A percentile compares a stretch with the other conserved stretches of the same genome.
Evolutionary conservation across 64 coral and sea anemone genomes (phyloP).

Genomic region (Porites australiensis): DNA sequence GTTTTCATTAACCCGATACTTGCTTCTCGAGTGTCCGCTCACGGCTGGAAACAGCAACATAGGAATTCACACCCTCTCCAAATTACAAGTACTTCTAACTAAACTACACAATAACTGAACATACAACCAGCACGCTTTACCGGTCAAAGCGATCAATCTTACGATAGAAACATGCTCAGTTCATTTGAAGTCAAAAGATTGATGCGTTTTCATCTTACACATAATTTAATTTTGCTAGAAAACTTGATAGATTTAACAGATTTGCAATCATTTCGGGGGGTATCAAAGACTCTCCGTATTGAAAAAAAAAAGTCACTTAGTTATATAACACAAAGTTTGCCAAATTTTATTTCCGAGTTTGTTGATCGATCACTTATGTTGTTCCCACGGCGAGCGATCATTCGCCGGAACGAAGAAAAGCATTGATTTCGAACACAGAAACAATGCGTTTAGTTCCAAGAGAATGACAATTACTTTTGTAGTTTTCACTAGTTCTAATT

Average conservation of each 20-base stretch:
- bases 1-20: constrained; percentile 67
- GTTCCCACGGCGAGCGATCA: background rate
- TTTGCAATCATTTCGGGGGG: background rate
- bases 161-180: background rate
- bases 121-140: constrained; percentile 31
- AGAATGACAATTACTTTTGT: constrained; percentile 68
- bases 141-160: background rate
- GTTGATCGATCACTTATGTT: constrained; percentile 20
- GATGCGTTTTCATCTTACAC: background rate
- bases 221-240: background rate
- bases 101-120: constrained; percentile 43
- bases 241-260: constrained; percentile 51
- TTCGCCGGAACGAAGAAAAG: constrained; percentile 4
- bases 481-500: constrained; percentile 74
- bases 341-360: constrained; percentile 17
- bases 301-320: constrained; percentile 1
- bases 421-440: constrained; percentile 19
- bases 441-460: constrained; percentile 54
- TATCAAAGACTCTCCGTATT: background rate
- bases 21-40: constrained; percentile 57
- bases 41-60: constrained; percentile 12
- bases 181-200: background rate
- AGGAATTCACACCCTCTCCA: constrained; percentile 87
- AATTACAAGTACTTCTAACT: constrained; percentile 73
- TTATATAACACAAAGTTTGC: background rate